Evolutionary conservation across 2,113 vertebrate species (phyloP).

Genomic region (Naja naja): DNA sequence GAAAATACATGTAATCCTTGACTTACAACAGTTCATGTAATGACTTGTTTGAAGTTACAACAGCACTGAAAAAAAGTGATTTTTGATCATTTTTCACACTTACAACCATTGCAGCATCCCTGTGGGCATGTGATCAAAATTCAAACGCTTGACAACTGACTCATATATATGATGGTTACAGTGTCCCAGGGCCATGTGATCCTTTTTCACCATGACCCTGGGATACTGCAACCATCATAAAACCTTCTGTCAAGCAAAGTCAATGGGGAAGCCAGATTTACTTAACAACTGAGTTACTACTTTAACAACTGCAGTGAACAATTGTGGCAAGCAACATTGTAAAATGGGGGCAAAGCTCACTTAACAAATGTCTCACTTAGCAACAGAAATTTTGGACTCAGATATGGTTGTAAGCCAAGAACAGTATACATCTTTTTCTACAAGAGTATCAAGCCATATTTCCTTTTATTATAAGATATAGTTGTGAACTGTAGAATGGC

Average conservation of each 20-base stretch:
- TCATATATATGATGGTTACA: not conserved
- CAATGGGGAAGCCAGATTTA: not conserved
- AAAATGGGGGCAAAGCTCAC: not conserved
- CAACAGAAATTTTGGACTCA: not conserved
- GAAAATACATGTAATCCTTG: not conserved
- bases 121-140: not conserved
- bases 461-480: not conserved
- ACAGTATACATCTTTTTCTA: not conserved
- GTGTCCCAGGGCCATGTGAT: not conserved
- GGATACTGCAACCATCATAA: too few species aligned
- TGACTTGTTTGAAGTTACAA: not conserved
- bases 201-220: not conserved
- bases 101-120: not conserved
- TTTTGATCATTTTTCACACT: not conserved
- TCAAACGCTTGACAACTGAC: not conserved
- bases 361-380: not conserved
- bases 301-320: not conserved
- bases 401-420: not conserved
- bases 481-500: not conserved
- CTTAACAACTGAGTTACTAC: not conserved
- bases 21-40: not conserved
- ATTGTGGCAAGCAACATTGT: not conserved
- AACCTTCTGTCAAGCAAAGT: not conserved
- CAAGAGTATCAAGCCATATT: not conserved
- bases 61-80: not conserved